Evolutionary conservation across 2,113 vertebrate genomes (phyloP).

Genomic region (Perognathus longimembris): DNA sequence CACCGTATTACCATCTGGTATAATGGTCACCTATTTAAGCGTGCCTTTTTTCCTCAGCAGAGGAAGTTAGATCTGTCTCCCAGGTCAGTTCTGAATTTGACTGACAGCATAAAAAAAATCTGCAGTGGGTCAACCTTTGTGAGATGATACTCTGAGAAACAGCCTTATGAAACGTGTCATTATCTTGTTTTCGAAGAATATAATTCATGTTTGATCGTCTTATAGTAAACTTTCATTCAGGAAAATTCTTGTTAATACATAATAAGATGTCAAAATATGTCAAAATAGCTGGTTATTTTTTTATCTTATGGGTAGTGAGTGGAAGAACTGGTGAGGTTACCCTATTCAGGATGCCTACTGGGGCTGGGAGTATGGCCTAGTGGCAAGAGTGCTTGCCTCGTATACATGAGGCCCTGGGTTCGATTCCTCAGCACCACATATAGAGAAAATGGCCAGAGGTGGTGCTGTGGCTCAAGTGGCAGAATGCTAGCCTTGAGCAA

Average conservation of each 20-base stretch:
- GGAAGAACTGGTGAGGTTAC: conserved; percentile 33
- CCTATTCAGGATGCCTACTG: conserved; percentile 19
- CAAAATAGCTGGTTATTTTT: neutral
- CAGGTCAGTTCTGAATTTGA: conserved; percentile 43
- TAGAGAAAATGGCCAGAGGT: too few species aligned
- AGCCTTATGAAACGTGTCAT: conserved; percentile 1
- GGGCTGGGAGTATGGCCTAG: too few species aligned
- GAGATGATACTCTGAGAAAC: too few species aligned
- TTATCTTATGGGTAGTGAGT: neutral
- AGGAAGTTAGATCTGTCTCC: neutral
- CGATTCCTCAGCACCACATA: too few species aligned
- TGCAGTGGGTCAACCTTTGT: conserved; percentile 24
- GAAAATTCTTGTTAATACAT: too few species aligned
- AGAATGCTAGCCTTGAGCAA: too few species aligned
- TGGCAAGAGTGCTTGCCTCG: too few species aligned
- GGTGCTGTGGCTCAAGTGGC: too few species aligned
- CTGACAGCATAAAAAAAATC: neutral
- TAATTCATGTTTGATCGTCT: neutral
- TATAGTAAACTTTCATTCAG: conserved; percentile 35
- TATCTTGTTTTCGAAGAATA: neutral
- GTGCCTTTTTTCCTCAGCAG: neutral
- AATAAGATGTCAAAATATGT: conserved; percentile 20
- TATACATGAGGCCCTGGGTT: too few species aligned
- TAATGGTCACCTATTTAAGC: neutral
- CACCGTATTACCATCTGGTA: neutral